Evolutionary conservation across 2,888 invertebrate genomes (phyloP), one percentile per base, ranked within the genome.

Genomic region (Nycteola revayana): DNA sequence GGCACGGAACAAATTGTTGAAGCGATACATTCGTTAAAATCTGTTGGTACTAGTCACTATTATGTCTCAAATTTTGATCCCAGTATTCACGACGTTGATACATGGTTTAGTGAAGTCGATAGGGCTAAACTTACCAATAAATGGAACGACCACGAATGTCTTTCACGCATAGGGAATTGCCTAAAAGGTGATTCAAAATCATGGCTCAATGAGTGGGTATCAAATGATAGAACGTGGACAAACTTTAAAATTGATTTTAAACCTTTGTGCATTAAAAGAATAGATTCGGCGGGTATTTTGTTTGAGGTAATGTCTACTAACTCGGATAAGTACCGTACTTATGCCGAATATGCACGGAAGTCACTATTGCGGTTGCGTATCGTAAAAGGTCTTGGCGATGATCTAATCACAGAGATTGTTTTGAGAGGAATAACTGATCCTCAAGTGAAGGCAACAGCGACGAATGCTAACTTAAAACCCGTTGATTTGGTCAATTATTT

Each of bases 211-310:
- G 2, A 42, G 2, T 44, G 36, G 51, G 40, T 46, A 0, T 32
- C 45, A 0, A 45, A 36, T 20, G 50, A 53, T 8, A 36, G 50
- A 0, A 28, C 35, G 0, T 53, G 53, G 53, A 27, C 32, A 1
- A 57, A 47, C 31, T 54, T 57, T 28, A 52, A 49, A 18, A 0
- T 1, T 0, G 49, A 52, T 5, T 52, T 54, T 11, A 39, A 32
- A 5, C 32, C 48, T 0, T 24, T 57, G 7, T 54, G 57, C 20
- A 41, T 50, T 1, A 34, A 26, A 1, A 39, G 27, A 1, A 5
- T 41, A 3, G 47, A 58, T 25, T 10, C 32, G 0, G 54, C 54
- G 0, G 39, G 22, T 10, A 39, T 57, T 10, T 22, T 54, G 4
- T 44, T 24, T 20, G 44, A 49, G 0, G 32, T 40, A 1, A 49